Evolutionary conservation across 2,888 invertebrate genomes (phyloP).

Genomic region (Belgica antarctica): DNA sequence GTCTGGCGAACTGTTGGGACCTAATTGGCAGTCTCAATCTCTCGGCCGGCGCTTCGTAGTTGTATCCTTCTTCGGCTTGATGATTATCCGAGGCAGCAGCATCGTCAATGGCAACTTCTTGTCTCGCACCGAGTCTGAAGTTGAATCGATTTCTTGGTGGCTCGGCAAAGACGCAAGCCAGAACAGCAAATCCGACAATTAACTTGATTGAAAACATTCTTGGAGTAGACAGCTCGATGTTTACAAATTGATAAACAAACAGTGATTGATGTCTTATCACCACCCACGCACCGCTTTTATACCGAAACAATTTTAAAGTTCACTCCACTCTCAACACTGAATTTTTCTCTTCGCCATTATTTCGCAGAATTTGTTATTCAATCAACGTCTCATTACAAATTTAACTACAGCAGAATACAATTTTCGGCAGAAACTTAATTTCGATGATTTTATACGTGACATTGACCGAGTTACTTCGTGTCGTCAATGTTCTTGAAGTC

Average conservation of each 20-base stretch:
- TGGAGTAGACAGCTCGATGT: neutral
- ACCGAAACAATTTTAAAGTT: neutral
- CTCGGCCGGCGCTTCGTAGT: conserved; percentile 5
- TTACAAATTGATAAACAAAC: conserved; percentile 18
- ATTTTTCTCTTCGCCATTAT: no score
- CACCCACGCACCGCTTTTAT: conserved; percentile 34
- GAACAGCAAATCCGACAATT: conserved; percentile 1
- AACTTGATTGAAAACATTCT: conserved; percentile 19
- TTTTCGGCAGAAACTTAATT: neutral
- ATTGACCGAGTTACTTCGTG: conserved; percentile 21
- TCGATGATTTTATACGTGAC: neutral
- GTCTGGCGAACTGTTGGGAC: conserved; percentile 5
- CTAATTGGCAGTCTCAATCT: neutral
- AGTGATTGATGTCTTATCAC: conserved; percentile 39
- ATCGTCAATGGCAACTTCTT: conserved; percentile 7
- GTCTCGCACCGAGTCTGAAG: conserved; percentile 37
- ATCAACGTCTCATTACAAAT: conserved; percentile 13
- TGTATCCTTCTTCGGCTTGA: neutral
- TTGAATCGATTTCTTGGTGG: conserved; percentile 27
- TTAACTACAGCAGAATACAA: neutral
- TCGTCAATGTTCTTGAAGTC: neutral
- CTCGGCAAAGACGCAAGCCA: conserved; percentile 5
- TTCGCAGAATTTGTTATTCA: conserved; percentile 26
- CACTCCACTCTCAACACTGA: conserved; percentile 9
- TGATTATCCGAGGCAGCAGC: neutral